Evolutionary conservation across 2,888 invertebrate species (phyloP), one percentile per base, ranked within the genome.

Genomic region (Agonopterix alstromeriana): DNA sequence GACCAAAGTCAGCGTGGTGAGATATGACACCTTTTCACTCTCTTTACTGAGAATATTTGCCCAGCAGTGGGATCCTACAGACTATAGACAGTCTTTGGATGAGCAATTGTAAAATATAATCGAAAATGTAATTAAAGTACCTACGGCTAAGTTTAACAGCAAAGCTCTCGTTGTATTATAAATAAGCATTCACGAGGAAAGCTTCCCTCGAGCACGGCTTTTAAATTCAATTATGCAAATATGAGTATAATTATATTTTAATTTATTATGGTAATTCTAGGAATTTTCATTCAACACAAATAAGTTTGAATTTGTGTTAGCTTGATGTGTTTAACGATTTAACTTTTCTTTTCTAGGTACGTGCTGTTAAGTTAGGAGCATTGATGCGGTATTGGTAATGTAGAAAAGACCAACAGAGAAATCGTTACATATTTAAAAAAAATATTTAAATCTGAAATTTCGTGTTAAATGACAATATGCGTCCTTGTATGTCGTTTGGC

Each of bases 161-260:
- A 42, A 12, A 42, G 42, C 8, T n/a, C 42, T 12, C 11, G 42
- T 42, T 11, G 11, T 42, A 27, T 17, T 17, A 9, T 27, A 43
- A n/a, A 9, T 43, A 27, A 27, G 10, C 27, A 27, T 27, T 54
- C 42, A 46, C 50, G 50, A 53, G 56, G 58, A 57, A 53, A 52
- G 57, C 55, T 56, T 55, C 54, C 59, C 54, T 43, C 45, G 49
- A 52, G 55, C 48, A 52, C 53, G 47, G 50, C 59, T 52, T 50
- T 53, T 55, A 61, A 67, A 67, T 73, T 65, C 56, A 65, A 71
- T 68, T 67, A 73, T 72, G 70, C 60, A 67, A 72, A 73, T 63
- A 59, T 54, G 50, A 50, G 12, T 47, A 36, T 47, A 49, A 49
- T 49, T 45, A 46, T 36, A 36, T 42, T 46, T 45, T 61, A 56